Conservation (phyloP, 2,797 vertebrate genomes). For the Phrynocephalus forsythii region DNA sequence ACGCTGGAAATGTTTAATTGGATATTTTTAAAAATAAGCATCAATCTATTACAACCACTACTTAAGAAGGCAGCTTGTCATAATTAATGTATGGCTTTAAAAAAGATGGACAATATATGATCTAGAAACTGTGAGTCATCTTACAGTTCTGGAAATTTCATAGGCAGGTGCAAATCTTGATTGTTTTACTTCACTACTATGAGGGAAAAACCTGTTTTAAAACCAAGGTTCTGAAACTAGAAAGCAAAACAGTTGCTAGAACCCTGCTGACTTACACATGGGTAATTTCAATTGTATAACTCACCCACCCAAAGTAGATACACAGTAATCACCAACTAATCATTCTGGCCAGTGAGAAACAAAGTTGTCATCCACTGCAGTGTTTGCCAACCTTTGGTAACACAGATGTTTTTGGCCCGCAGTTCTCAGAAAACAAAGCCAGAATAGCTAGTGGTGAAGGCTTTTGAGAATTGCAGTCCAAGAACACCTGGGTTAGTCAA, state of each 20-base stretch:
- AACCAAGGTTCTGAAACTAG: background rate
- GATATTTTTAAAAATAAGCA: background rate
- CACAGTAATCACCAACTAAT: no score
- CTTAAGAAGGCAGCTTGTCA: background rate
- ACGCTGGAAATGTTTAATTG: background rate
- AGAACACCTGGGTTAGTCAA: no score
- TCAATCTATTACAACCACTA: background rate
- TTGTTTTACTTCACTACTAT: background rate
- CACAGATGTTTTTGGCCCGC: no score
- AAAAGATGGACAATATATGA: background rate
- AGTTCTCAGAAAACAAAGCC: no score
- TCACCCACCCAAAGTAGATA: no score
- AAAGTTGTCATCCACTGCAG: no score
- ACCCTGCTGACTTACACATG: background rate
- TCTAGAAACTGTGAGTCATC: background rate
- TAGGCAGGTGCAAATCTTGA: background rate
- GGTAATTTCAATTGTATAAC: no score
- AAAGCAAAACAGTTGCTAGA: background rate
- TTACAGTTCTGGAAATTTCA: background rate
- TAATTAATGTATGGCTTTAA: background rate
- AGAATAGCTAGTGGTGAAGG: no score
- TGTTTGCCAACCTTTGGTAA: no score
- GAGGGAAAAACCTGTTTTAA: background rate
- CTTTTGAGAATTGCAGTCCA: no score
- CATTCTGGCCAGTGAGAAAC: no score